phyloP scores from a whole-genome alignment of 2,797 vertebrate species.

The Oreortyx pictus region DNA sequence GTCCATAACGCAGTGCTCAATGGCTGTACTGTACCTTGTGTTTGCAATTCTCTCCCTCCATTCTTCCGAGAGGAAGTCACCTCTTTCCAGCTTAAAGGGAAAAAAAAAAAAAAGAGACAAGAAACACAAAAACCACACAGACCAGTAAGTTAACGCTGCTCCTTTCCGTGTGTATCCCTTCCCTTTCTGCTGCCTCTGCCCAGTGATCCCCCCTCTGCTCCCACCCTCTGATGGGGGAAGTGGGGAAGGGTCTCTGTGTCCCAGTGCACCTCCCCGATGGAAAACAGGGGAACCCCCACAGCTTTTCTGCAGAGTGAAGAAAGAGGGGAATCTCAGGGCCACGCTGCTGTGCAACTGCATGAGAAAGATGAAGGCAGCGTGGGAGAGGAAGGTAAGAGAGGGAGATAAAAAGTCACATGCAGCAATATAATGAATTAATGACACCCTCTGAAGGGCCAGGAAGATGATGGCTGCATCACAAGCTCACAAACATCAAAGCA shows the following conservation, averaged over 20 bases:
- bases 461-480: background rate
- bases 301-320: background rate
- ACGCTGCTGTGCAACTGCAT: background rate
- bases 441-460: background rate
- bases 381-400: background rate
- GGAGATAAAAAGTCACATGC: background rate
- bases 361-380: background rate
- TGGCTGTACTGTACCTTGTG: constrained; percentile 88
- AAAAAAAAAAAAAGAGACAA: constrained; percentile 30
- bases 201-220: background rate
- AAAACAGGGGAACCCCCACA: background rate
- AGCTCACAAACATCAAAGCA: constrained; percentile 27
- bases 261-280: background rate
- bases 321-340: background rate
- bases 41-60: constrained; percentile 98
- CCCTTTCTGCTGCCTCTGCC: background rate
- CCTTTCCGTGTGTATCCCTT: background rate
- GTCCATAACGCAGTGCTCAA: constrained; percentile 16
- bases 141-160: background rate
- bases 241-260: background rate
- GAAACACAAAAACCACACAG: background rate
- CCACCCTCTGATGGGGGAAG: accelerated
- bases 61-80: constrained; percentile 99
- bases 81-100: constrained; percentile 91
- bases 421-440: background rate